These are phyloP conservation scores for Thaumetopoea pityocampa DNA, from an alignment of 1,140 invertebrate genomes.

Conservation along the genomic window DNA sequence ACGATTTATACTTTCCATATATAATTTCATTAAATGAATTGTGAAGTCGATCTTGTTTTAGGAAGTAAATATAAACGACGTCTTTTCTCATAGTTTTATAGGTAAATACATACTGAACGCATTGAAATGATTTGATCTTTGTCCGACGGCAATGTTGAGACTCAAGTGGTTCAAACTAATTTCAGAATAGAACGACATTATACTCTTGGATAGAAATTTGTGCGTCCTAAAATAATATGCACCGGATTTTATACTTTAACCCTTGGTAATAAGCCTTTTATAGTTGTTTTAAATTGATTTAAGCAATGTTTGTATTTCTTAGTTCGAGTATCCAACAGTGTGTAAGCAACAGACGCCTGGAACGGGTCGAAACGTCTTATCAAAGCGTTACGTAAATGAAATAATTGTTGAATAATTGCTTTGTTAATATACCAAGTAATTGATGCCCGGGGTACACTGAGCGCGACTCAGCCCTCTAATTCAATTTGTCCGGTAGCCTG, in stretches of 20 bases:
- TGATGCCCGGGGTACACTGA: constrained; percentile 9
- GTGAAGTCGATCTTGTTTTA: too few relatives aligned
- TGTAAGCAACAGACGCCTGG: constrained; percentile 59
- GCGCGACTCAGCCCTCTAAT: constrained; percentile 14
- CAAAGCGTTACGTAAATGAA: constrained; percentile 40
- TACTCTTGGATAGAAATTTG: constrained; percentile 11
- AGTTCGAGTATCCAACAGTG: constrained; percentile 31
- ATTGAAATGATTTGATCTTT: constrained; percentile 60
- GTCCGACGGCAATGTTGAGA: constrained; percentile 30
- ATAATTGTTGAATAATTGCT: constrained; percentile 58
- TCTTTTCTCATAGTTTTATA: constrained; percentile 8
- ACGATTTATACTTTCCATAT: too few relatives aligned
- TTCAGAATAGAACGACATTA: constrained; percentile 59
- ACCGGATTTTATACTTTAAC: constrained; percentile 24
- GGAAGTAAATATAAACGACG: constrained; percentile 1
- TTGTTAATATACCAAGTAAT: constrained; percentile 47
- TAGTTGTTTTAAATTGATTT: not conserved
- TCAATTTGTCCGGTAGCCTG: constrained; percentile 27
- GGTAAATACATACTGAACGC: constrained; percentile 26
- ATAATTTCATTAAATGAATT: too few relatives aligned
- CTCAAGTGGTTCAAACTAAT: constrained; percentile 67
- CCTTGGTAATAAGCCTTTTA: constrained; percentile 12
- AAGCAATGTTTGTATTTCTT: constrained; percentile 20
- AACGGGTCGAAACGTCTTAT: constrained; percentile 43
- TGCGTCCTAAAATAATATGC: not conserved